These are phyloP conservation scores for Tetrao urogallus DNA, from an alignment of 2,113 vertebrate genomes.

Conservation along the genomic window DNA sequence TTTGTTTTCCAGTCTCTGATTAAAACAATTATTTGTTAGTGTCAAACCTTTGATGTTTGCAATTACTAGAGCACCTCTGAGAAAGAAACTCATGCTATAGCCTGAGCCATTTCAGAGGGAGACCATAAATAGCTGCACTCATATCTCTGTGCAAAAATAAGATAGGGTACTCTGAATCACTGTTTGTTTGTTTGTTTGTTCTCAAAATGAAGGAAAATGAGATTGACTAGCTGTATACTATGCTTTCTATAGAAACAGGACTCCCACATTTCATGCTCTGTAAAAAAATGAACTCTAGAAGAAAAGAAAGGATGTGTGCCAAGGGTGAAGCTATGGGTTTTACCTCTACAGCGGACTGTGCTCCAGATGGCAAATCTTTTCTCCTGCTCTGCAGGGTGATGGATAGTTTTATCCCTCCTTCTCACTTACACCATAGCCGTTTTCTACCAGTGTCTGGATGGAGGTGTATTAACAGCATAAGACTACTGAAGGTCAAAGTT, in stretches of 20 bases:
- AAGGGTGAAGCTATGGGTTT: neutral
- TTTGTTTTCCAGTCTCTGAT: neutral
- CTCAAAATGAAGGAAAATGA: neutral
- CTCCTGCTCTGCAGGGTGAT: neutral
- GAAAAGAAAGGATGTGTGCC: neutral
- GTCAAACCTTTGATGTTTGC: neutral
- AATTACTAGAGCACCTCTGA: neutral
- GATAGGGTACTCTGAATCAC: neutral
- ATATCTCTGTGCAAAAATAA: neutral
- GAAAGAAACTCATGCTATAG: neutral
- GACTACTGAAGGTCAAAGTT: neutral
- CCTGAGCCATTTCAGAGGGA: rapidly evolving
- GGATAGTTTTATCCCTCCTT: neutral
- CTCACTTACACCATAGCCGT: neutral
- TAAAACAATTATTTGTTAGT: neutral
- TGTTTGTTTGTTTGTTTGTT: neutral
- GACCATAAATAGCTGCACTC: neutral
- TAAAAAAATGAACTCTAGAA: neutral
- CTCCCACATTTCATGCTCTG: neutral
- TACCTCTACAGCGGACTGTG: neutral
- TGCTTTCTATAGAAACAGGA: neutral
- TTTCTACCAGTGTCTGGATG: neutral
- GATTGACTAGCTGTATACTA: neutral
- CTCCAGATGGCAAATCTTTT: neutral
- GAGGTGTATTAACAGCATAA: neutral